Percentiles rank a stretch among this genome's conserved stretches.
Evolutionary conservation across 2,113 vertebrate genomes (phyloP).

Genomic region (Rynchops niger): DNA sequence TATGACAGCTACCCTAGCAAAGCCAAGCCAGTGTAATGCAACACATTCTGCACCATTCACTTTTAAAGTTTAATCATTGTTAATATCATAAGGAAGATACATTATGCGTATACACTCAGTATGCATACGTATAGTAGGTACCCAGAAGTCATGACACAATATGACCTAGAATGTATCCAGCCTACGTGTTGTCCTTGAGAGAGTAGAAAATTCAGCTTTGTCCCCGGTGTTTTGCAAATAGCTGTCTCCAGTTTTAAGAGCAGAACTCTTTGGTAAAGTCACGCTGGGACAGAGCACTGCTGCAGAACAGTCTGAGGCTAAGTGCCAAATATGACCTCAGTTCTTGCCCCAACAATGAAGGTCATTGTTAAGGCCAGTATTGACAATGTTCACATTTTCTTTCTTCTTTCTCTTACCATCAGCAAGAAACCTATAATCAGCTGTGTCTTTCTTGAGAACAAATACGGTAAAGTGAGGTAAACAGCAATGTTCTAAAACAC

Average conservation of each 20-base stretch:
- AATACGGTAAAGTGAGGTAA: neutral
- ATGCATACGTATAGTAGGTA: neutral
- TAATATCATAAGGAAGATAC: neutral
- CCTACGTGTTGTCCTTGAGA: conserved; percentile 12
- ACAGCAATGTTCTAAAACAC: neutral
- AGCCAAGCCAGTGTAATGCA: conserved; percentile 1
- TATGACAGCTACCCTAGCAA: conserved; percentile 35
- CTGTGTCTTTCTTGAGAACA: conserved; percentile 6
- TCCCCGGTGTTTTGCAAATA: conserved; percentile 65
- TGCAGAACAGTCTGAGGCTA: conserved; percentile 66
- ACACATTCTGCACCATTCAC: neutral
- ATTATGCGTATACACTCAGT: neutral
- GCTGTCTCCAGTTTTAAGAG: conserved; percentile 45
- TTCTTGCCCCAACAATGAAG: conserved; percentile 53
- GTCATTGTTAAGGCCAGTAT: conserved; percentile 57
- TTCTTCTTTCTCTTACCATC: neutral
- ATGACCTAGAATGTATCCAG: neutral
- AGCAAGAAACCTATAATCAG: conserved; percentile 72
- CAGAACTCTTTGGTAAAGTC: conserved; percentile 64
- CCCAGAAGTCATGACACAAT: neutral
- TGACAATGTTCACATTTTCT: conserved; percentile 63
- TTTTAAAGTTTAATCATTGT: neutral
- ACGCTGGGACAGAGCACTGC: conserved; percentile 65
- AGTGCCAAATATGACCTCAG: conserved; percentile 80
- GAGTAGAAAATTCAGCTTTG: conserved; percentile 49